Evolutionary conservation across 1,140 invertebrate genomes (phyloP), one percentile per base, ranked within the genome.

Genomic region (Lerema accius): DNA sequence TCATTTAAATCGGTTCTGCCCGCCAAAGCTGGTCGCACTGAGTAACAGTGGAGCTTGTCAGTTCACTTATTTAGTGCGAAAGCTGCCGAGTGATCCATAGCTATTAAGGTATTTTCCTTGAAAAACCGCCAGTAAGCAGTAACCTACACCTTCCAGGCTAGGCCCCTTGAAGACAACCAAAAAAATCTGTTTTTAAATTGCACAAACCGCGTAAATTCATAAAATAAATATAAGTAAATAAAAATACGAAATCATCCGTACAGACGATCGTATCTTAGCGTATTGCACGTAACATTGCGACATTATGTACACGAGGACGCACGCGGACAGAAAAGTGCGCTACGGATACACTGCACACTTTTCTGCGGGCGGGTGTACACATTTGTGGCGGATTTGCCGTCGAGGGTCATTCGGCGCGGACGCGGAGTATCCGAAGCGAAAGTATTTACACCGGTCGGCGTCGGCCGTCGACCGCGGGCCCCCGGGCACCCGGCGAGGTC

Each of bases 211-310:
- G 28, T 32, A 32, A 45, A 45, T 45, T 19, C 15, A 40, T 23
- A 49, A 49, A 49, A 32, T 1, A 14, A 49, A 43, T 17, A 42
- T 43, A 17, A 17, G 15, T 6, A 9, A 42, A 19, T 10, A 43
- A 49, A 49, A 51, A 37, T 17, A 23, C 48, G 13, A 45, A 32
- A 32, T 3, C 40, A 32, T 35, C 53, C 53, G 40, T 26, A 17
- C 40, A 14, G 39, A 42, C 40, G 32, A 40, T 45, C 35, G 53
- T 32, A 5, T 48, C 28, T 63, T 62, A 61, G 61, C 63, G 64
- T 78, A 80, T 80, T 80, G 78, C 78, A 78, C 74, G 65, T 76
- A 71, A 75, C 63, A 70, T 56, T 72, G 70, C 67, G 66, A 66
- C 67, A 61, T 48, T 32, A 32, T 32, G 28, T 32, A 3, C 28